Conservation (phyloP, 1,140 invertebrate genomes). For the Drosophila erecta region DNA sequence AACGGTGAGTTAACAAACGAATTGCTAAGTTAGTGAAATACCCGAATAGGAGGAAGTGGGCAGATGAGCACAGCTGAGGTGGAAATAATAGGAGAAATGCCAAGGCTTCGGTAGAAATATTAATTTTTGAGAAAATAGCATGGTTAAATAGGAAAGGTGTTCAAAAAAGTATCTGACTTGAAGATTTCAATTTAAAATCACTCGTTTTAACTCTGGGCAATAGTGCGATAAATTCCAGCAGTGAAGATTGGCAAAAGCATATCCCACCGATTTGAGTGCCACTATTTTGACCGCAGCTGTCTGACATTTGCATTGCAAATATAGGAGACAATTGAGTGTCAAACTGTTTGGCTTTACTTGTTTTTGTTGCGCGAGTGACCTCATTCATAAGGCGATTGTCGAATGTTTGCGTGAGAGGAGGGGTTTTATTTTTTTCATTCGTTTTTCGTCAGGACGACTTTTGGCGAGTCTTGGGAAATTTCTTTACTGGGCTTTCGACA, state of each 20-base stretch:
- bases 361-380: slow-evolving; percentile 41
- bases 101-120: background rate
- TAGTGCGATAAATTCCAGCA: background rate
- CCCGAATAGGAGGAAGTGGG: background rate
- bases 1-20: slow-evolving; percentile 60
- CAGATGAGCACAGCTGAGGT: background rate
- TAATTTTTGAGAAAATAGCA: background rate
- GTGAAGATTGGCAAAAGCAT: slow-evolving; percentile 1
- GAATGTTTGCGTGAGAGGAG: slow-evolving; percentile 13
- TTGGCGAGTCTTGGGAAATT: slow-evolving; percentile 6
- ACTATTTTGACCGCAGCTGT: slow-evolving; percentile 36
- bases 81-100: background rate
- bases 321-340: slow-evolving; percentile 42
- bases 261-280: background rate
- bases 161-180: background rate
- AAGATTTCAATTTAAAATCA: too few species aligned
- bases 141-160: too few species aligned
- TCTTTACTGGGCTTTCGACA: slow-evolving; percentile 27
- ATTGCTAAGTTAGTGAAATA: background rate
- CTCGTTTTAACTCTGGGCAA: background rate
- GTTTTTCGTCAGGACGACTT: slow-evolving; percentile 23
- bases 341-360: slow-evolving; percentile 25
- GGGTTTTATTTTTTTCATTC: background rate
- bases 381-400: slow-evolving; percentile 53
- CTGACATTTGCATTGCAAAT: slow-evolving; percentile 70